Conservation (phyloP, 1,140 invertebrate species). For the Danaus melanippus region DNA sequence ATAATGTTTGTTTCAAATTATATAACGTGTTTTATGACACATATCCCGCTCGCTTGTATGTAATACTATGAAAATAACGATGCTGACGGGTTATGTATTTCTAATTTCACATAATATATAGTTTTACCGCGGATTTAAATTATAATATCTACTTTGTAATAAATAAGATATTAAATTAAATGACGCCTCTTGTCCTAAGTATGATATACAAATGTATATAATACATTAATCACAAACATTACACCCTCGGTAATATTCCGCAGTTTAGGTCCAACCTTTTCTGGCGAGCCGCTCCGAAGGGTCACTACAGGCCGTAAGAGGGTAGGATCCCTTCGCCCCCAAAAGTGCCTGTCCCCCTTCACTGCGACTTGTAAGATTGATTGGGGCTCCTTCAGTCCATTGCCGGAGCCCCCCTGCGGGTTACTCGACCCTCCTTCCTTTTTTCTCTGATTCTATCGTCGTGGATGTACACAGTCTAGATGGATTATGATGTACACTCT, state of each 20-base stretch:
- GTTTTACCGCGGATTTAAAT: too few relatives aligned
- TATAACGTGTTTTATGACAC: background rate
- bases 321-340: conserved; percentile 60
- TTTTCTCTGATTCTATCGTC: conserved; percentile 57
- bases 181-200: background rate
- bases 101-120: background rate
- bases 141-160: too few relatives aligned
- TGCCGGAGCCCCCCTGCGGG: conserved; percentile 52
- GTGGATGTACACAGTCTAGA: conserved; percentile 43
- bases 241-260: conserved; percentile 42
- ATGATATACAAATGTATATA: conserved; percentile 22
- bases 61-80: too few relatives aligned
- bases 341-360: conserved; percentile 40
- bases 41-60: too few relatives aligned
- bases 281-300: conserved; percentile 42
- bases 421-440: conserved; percentile 59
- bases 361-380: conserved; percentile 70
- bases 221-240: conserved; percentile 40
- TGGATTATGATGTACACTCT: conserved; percentile 13
- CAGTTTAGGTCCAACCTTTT: conserved; percentile 57
- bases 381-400: conserved; percentile 71
- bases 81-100: background rate
- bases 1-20: conserved; percentile 19
- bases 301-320: conserved; percentile 62
- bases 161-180: too few relatives aligned